Base-by-base conservation (phyloP, 2,888 invertebrate species). In the Choreutis nemorana region DNA sequence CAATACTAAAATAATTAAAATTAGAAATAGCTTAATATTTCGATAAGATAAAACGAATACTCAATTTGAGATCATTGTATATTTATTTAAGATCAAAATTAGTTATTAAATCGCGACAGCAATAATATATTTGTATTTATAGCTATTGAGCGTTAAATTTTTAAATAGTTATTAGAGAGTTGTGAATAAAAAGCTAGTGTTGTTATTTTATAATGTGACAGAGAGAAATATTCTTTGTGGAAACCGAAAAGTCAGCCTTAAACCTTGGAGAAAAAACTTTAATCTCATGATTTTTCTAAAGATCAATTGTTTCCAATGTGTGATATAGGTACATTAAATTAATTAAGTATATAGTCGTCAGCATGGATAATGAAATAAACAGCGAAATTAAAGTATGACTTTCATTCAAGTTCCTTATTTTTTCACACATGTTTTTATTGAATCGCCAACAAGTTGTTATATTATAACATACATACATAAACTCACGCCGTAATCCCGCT, bases 41-140 rank as follows among this genome's bases (percentile, higher is more conserved):
- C 64, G 60, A 33, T 71, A 72, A 68, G 57, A 40, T 61, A 54
- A 48, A 68, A 64, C 61, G 63, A 73, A 72, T 73, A 73, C 73
- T 73, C 73, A 71, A 62, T 68, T 68, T 67, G 67, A 73, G 72
- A 70, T 70, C 59, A 63, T 56, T 72, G 66, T 71, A 68, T 65
- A 64, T 67, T 46, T 65, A 68, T 51, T 47, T 57, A 58, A 57
- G 52, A 36, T 42, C 44, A 46, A 53, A 44, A 45, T 46, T 57
- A 56, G 57, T 36, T 52, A 55, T 50, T 59, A 61, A 58, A 64
- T 66, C 70, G 73, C 77, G 57, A 73, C 75, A 78, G 78, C 77
- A 78, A 78, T 78, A 78, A 77, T 73, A 72, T 72, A 75, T 73
- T 73, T 78, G 77, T 78, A 77, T 73, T 67, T 70, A 71, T 63